Evolutionary conservation across 2,113 vertebrate species (phyloP).

Genomic region (Myrmophylax atrothorax): DNA sequence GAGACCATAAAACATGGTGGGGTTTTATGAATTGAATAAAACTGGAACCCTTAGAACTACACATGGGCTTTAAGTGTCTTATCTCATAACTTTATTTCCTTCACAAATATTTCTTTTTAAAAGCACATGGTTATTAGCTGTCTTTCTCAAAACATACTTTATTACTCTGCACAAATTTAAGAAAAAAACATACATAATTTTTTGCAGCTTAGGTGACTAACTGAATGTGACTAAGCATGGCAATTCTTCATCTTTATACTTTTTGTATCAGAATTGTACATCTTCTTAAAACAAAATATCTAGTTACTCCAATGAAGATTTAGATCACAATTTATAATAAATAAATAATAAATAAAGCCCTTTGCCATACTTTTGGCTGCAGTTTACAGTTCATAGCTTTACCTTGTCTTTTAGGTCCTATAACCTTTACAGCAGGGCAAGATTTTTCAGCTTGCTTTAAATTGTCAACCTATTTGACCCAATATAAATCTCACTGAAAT

Average conservation of each 20-base stretch:
- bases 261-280: not conserved
- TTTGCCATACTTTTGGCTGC: not conserved
- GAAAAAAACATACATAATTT: not conserved
- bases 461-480: not conserved
- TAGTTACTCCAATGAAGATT: not conserved
- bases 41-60: not conserved
- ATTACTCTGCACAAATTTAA: not conserved
- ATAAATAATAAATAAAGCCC: not conserved
- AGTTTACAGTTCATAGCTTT: not conserved
- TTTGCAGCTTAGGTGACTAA: not conserved
- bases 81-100: not conserved
- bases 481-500: not conserved
- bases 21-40: not conserved
- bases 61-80: not conserved
- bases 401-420: not conserved
- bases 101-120: not conserved
- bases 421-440: not conserved
- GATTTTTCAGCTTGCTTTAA: not conserved
- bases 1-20: not conserved
- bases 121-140: not conserved
- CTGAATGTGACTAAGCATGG: not conserved
- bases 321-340: not conserved
- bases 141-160: not conserved
- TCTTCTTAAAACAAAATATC: not conserved
- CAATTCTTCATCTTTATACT: not conserved